Percentiles rank a stretch among this genome's conserved stretches.
Evolutionary conservation across 2,797 vertebrate genomes (phyloP).

Genomic region (Euthynnus affinis): DNA sequence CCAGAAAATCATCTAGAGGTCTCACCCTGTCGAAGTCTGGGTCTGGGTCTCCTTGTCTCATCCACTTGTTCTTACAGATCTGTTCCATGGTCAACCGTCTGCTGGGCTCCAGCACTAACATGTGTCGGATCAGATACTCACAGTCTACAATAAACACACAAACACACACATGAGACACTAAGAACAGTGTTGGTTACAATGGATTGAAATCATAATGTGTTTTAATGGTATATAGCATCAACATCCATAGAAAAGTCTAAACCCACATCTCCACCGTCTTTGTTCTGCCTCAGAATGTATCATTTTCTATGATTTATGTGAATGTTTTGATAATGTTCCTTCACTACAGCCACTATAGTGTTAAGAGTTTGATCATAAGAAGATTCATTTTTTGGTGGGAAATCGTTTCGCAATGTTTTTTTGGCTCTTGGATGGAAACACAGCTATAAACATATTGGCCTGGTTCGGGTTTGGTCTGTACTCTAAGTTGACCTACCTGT

Average conservation of each 20-base stretch:
- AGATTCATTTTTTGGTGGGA: background rate
- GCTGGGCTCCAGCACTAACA: constrained; percentile 97
- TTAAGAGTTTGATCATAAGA: background rate
- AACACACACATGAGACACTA: background rate
- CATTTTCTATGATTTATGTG: too few species aligned
- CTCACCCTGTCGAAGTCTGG: constrained; percentile 96
- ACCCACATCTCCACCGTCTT: too few species aligned
- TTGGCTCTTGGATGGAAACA: background rate
- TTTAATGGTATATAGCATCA: too few species aligned
- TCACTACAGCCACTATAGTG: background rate
- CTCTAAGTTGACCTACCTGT: constrained; percentile 80
- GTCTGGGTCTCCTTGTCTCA: constrained; percentile 95
- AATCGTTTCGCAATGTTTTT: background rate
- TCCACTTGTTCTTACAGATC: constrained; percentile 99
- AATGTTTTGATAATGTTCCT: too few species aligned
- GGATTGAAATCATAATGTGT: background rate
- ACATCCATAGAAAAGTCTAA: background rate
- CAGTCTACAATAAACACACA: constrained; percentile 88
- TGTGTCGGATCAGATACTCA: constrained; percentile 98
- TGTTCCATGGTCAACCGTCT: constrained; percentile 97
- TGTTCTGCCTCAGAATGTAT: too few species aligned
- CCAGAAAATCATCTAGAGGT: background rate
- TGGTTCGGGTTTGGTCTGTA: background rate
- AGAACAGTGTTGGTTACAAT: too few species aligned
- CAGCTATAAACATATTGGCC: background rate